Percentiles rank a stretch among this genome's conserved stretches.
These are phyloP conservation scores for Origma solitaria DNA, from an alignment of 2,113 vertebrate genomes.

Conservation along the genomic window DNA sequence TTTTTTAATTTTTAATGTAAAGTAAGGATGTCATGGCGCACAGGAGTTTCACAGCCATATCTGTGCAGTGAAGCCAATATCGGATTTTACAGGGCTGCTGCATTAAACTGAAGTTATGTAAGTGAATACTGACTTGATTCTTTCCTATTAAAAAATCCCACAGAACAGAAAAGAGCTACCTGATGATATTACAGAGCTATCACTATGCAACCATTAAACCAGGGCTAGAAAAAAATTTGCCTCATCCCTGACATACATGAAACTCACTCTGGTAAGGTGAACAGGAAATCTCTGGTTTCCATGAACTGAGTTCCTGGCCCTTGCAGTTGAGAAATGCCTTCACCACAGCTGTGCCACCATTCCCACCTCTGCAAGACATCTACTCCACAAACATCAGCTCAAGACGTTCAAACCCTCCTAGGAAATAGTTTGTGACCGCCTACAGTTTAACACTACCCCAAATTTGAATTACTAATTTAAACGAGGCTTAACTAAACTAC, in stretches of 20 bases:
- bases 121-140: neutral
- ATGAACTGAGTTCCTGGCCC: neutral
- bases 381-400: neutral
- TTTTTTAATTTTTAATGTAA: neutral
- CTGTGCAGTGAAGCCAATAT: neutral
- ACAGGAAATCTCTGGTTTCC: neutral
- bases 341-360: neutral
- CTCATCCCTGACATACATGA: neutral
- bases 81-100: neutral
- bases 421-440: neutral
- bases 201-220: neutral
- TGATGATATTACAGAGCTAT: neutral
- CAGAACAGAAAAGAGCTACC: neutral
- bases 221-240: neutral
- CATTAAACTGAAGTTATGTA: neutral
- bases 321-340: neutral
- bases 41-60: neutral
- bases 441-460: neutral
- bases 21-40: neutral
- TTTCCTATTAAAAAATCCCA: neutral
- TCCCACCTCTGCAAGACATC: neutral
- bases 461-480: slow-evolving; percentile 53
- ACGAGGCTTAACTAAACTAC: slow-evolving; percentile 44
- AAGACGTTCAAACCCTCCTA: neutral
- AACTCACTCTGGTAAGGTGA: neutral